A percentile compares a stretch with the other conserved stretches of the same genome.
Evolutionary conservation across 2,113 vertebrate species (phyloP).

Genomic region (Tursiops truncatus): DNA sequence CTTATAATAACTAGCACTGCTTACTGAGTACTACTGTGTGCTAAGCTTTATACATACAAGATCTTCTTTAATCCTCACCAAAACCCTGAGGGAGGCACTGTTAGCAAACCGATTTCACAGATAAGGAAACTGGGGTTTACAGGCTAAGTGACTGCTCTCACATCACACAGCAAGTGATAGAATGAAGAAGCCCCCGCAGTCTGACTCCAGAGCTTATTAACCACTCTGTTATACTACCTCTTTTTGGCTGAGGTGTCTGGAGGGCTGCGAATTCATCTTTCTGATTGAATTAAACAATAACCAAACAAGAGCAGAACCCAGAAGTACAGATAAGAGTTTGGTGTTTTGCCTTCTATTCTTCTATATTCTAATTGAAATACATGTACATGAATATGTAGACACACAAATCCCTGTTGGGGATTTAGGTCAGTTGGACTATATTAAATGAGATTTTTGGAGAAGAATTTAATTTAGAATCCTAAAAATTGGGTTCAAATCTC

Average conservation of each 20-base stretch:
- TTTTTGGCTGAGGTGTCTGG: not conserved
- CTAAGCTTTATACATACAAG: not conserved
- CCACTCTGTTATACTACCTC: not conserved
- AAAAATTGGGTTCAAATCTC: constrained; percentile 4
- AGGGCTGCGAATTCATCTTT: not conserved
- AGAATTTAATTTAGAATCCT: constrained; percentile 18
- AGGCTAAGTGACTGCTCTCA: not conserved
- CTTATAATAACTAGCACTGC: not conserved
- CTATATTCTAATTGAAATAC: not conserved
- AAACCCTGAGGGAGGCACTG: not conserved
- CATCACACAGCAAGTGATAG: not conserved
- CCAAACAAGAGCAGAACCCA: not conserved
- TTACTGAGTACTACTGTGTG: not conserved
- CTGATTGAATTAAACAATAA: not conserved
- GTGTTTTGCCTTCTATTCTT: not conserved
- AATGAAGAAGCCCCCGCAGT: not conserved
- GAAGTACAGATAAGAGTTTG: not conserved
- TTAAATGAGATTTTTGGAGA: constrained; percentile 25
- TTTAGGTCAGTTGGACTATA: not conserved
- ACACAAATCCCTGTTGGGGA: not conserved
- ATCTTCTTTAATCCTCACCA: not conserved
- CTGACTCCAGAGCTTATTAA: not conserved
- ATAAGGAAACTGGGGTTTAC: not conserved
- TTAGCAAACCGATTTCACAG: not conserved
- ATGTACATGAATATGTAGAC: not conserved